Conservation (phyloP, 2,888 invertebrate genomes). For the Syrphus vitripennis region DNA sequence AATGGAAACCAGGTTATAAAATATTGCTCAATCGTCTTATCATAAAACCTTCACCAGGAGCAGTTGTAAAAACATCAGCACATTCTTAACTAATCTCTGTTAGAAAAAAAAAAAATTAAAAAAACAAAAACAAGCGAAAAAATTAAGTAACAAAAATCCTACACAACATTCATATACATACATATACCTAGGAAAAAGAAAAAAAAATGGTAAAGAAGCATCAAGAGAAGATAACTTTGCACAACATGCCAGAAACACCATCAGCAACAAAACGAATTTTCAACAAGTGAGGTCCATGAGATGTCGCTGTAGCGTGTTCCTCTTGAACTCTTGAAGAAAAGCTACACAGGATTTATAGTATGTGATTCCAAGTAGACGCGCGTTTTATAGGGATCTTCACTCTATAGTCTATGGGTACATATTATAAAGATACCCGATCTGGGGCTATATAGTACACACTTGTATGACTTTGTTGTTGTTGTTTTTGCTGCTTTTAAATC, state of each 20-base stretch:
- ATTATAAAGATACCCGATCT: slow-evolving; percentile 45
- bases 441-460: slow-evolving; percentile 38
- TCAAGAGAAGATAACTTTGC: slow-evolving; percentile 17
- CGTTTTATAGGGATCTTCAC: slow-evolving; percentile 54
- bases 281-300: slow-evolving; percentile 56
- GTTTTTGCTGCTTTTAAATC: slow-evolving; percentile 13
- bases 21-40: background rate
- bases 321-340: slow-evolving; percentile 33
- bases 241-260: background rate
- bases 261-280: slow-evolving; percentile 21
- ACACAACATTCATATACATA: background rate
- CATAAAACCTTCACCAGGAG: slow-evolving; percentile 8
- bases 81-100: background rate
- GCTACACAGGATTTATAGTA: slow-evolving; percentile 64
- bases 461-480: slow-evolving; percentile 23
- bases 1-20: background rate
- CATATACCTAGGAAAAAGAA: too few relatives aligned
- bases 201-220: background rate
- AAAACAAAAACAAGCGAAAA: too few relatives aligned
- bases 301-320: slow-evolving; percentile 56
- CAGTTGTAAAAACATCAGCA: slow-evolving; percentile 34
- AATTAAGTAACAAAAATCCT: background rate
- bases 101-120: background rate
- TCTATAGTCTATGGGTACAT: background rate
- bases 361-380: slow-evolving; percentile 54